Conservation (phyloP, 2,888 invertebrate species). For the Volucella bombylans region DNA sequence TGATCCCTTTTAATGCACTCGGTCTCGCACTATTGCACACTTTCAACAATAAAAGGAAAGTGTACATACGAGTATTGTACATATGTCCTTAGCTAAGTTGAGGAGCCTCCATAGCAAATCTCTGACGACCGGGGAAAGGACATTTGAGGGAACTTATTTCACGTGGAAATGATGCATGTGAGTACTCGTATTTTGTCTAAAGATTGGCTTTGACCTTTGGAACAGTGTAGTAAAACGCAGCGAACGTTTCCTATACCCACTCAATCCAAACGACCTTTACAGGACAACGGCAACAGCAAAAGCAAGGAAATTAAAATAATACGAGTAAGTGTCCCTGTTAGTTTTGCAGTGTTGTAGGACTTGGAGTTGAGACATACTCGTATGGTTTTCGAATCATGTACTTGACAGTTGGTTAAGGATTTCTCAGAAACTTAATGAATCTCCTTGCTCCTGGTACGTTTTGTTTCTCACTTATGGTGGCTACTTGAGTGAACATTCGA, state of each 20-base stretch:
- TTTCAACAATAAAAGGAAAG: constrained; percentile 10
- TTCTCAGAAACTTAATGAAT: constrained; percentile 26
- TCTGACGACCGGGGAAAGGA: constrained; percentile 5
- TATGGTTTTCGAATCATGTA: constrained; percentile 10
- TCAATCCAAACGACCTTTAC: background rate
- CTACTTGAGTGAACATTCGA: constrained; percentile 40
- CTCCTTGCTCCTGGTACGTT: constrained; percentile 2
- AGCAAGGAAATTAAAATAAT: constrained; percentile 11
- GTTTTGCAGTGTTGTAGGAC: background rate
- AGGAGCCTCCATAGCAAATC: background rate
- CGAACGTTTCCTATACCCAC: too few relatives aligned
- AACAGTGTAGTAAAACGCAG: too few relatives aligned
- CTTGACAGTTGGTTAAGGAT: constrained; percentile 16
- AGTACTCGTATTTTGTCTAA: constrained; percentile 11
- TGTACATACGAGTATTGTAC: too few relatives aligned
- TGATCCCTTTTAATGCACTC: background rate
- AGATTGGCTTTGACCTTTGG: constrained; percentile 29
- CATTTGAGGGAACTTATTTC: constrained; percentile 7
- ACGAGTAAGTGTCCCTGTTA: background rate
- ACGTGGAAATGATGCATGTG: constrained; percentile 3
- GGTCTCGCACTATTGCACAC: background rate
- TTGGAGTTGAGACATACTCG: background rate
- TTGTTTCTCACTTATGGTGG: background rate
- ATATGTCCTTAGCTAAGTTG: too few relatives aligned
- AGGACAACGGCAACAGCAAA: background rate